Evolutionary conservation across 2,797 vertebrate genomes (phyloP), one percentile per base, ranked within the genome.

Genomic region (Calcarius lapponicus): DNA sequence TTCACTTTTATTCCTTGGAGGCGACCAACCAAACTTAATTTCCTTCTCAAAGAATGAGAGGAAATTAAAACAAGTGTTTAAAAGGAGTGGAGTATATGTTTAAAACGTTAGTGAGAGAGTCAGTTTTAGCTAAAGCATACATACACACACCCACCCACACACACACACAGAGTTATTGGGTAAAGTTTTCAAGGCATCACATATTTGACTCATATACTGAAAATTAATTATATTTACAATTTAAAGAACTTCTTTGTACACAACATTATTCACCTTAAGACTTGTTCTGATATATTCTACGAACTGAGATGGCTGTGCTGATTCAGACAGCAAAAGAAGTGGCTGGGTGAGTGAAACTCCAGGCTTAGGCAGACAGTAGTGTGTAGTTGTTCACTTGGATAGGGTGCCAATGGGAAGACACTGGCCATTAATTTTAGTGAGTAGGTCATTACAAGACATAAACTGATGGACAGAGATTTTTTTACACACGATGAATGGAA

Each of bases 1-100:
- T 98, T 98, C 67, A 98, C 93, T 22, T 97, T 98, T 74, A 97
- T 95, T 80, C 98, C 99, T 38, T 97, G 95, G 51, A 99, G 97
- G 4, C 88, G 22, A 47, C 97, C 97, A 7, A 99, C 98, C 50
- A 97, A 79, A 96, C 98, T 99, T 96, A 98, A 91, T 79, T 95
- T 98, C 94, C 98, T 98, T 91, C 98, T 98, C 99, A 51, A 91
- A 86, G 86, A 57, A 95, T 22, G 7, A 88, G 65, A 95, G 93
- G 81, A 92, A 95, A 92, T 86, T 84, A 78, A 96, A 92, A 47
- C 31, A 88, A 92, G 34, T 48, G 58, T 81, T 89, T 80, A 86
- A 85, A 92, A 88, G 45, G 15, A 90, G 28, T 32, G 7, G 38
- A 53, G 20, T 75, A 32, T 24, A 66, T 36, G 22, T 34, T 85